Evolutionary conservation across 2,797 vertebrate species (phyloP), one percentile per base, ranked within the genome.

Genomic region (Argyrosomus regius): DNA sequence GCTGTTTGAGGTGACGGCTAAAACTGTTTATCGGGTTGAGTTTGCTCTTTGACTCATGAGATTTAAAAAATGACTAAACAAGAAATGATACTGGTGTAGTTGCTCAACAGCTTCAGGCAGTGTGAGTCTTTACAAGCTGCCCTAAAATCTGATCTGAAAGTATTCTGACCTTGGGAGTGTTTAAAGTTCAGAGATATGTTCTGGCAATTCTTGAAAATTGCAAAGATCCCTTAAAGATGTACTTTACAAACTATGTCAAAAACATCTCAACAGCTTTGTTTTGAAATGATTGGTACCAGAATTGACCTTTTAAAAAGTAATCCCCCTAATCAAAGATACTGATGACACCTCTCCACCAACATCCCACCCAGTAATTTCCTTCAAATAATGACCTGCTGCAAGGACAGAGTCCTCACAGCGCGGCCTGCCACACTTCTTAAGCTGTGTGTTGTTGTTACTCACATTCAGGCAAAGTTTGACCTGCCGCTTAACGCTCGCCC

Each of bases 331-430:
- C 57, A 39, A 6, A 16, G 46, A 48, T 3, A 13, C n/a, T 41
- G 69, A 26, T 14, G 8, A 26, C 54, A 35, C 28, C 20, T 35
- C 11, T 12, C 56, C 39, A 18, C 10, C 31, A 16, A 8, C 61
- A 6, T 22, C 46, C 35, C 72, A 20, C 26, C 59, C 63, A 14
- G 31, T 31, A n/a, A 72, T 80, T 63, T 14, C 5, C 24, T 48
- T 31, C 4, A 35, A 13, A 24, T 45, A 26, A 71, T 12, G 20
- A 54, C 49, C n/a, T 31, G 53, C 5, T 16, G 46, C 11, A 18
- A 18, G 41, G 12, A 17, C 24, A 2, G 31, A 39, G 35, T 39
- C 35, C 16, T 31, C 16, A 17, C 46, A 39, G 9, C n/a, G 59
- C 14, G 16, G 50, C 41, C 14, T n/a, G 9, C 18, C 31, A 16